Evolutionary conservation across 1,140 invertebrate genomes (phyloP).

Genomic region (Drosophila serrata): DNA sequence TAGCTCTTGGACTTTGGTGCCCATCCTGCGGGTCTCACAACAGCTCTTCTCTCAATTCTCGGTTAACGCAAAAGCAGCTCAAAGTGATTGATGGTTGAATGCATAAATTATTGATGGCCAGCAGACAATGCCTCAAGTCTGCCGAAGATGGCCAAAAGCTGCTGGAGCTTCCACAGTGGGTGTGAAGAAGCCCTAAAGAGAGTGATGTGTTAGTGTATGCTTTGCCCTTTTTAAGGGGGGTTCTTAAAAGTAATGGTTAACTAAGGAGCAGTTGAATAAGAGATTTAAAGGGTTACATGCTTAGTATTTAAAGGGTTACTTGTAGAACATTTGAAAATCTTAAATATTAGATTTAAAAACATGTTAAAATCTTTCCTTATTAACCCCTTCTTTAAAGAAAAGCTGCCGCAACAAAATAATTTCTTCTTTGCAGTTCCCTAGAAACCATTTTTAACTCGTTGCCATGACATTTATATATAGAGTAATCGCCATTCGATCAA

Average conservation of each 20-base stretch:
- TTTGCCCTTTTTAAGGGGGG: slow-evolving; percentile 2
- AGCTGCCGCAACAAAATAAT: background rate
- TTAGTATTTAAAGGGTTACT: background rate
- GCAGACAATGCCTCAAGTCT: slow-evolving; percentile 61
- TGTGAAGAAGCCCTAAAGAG: slow-evolving; percentile 18
- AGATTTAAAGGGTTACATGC: background rate
- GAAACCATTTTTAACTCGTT: background rate
- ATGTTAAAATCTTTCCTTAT: background rate
- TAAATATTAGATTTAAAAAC: no score
- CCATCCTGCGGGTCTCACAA: slow-evolving; percentile 1
- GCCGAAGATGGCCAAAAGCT: slow-evolving; percentile 17
- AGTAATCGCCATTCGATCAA: slow-evolving; percentile 8
- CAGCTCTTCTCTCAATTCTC: slow-evolving; percentile 52
- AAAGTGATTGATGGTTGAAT: slow-evolving; percentile 83
- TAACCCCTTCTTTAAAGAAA: background rate
- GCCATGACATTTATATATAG: background rate
- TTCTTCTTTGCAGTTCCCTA: background rate
- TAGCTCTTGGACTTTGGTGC: slow-evolving; percentile 47
- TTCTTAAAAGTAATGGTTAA: slow-evolving; percentile 5
- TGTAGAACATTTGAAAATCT: no score
- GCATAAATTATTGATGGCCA: slow-evolving; percentile 81
- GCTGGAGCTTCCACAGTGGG: background rate
- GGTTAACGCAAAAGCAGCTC: slow-evolving; percentile 74
- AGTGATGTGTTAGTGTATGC: slow-evolving; percentile 65
- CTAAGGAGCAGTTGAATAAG: slow-evolving; percentile 8